Conservation (phyloP, 2,797 vertebrate species). For the Chromobotia macracanthus region DNA sequence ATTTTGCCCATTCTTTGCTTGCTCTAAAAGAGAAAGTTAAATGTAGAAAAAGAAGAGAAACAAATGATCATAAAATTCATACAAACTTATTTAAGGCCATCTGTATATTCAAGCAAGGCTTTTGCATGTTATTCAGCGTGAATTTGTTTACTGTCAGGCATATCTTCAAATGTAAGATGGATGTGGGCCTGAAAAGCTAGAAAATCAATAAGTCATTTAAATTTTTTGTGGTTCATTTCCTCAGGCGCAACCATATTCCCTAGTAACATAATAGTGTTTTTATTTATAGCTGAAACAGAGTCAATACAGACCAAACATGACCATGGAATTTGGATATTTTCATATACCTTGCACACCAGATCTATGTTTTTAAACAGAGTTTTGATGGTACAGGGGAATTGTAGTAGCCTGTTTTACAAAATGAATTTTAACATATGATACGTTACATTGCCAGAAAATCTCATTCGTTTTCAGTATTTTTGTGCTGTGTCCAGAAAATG, state of each 20-base stretch:
- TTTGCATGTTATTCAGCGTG: conserved; percentile 40
- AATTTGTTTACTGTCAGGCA: conserved; percentile 48
- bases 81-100: conserved; percentile 34
- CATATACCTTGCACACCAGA: not conserved
- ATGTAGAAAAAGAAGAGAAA: conserved; percentile 24
- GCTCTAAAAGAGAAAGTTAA: conserved; percentile 45
- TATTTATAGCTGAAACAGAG: conserved; percentile 45
- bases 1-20: conserved; percentile 45
- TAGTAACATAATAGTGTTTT: conserved; percentile 29
- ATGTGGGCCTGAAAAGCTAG: conserved; percentile 41
- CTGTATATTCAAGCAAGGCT: conserved; percentile 45
- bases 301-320: conserved; percentile 36
- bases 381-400: conserved; percentile 9
- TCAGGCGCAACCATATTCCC: conserved; percentile 30
- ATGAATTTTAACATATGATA: too few relatives aligned
- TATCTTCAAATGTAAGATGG: conserved; percentile 42
- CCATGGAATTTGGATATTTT: conserved; percentile 8
- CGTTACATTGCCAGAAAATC: not conserved
- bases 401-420: too few relatives aligned
- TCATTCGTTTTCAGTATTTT: not conserved
- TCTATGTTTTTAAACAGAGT: conserved; percentile 1
- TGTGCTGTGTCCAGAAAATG: not conserved
- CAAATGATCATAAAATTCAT: conserved; percentile 3
- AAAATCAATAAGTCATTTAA: conserved; percentile 59
- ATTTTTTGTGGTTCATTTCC: conserved; percentile 58